A percentile compares a stretch with the other conserved stretches of the same genome.
phyloP scores from a whole-genome alignment of 2,797 vertebrate genomes.

The Simalia tracyae region DNA sequence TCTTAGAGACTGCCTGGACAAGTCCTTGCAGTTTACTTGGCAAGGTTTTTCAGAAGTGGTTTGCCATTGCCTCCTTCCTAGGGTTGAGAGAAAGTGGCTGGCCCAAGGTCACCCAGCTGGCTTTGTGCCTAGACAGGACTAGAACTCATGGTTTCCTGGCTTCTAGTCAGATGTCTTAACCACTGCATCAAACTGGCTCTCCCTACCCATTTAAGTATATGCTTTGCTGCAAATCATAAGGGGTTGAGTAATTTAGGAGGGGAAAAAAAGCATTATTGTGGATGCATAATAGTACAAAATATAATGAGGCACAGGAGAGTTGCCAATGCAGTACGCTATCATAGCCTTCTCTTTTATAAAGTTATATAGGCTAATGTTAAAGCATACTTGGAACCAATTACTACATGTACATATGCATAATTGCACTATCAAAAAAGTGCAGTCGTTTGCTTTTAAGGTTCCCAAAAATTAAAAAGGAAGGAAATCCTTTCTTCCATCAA shows the following conservation, averaged over 20 bases:
- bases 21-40: no score
- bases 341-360: neutral
- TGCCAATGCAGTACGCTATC: neutral
- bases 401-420: neutral
- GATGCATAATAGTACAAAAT: neutral
- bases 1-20: no score
- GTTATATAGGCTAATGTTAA: neutral
- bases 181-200: no score
- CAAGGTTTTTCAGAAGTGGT: no score
- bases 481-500: neutral
- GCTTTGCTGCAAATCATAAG: neutral
- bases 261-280: neutral
- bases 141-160: no score
- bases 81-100: no score
- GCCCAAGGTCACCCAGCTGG: no score
- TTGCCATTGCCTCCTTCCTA: no score
- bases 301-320: neutral
- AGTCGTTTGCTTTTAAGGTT: neutral
- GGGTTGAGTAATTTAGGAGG: neutral
- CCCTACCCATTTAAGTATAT: neutral
- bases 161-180: no score
- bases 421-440: neutral
- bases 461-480: neutral
- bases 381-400: neutral
- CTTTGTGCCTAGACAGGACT: no score